Evolutionary conservation across 2,113 vertebrate species (phyloP), one percentile per base, ranked within the genome.

Genomic region (Heterotilapia buettikoferi): DNA sequence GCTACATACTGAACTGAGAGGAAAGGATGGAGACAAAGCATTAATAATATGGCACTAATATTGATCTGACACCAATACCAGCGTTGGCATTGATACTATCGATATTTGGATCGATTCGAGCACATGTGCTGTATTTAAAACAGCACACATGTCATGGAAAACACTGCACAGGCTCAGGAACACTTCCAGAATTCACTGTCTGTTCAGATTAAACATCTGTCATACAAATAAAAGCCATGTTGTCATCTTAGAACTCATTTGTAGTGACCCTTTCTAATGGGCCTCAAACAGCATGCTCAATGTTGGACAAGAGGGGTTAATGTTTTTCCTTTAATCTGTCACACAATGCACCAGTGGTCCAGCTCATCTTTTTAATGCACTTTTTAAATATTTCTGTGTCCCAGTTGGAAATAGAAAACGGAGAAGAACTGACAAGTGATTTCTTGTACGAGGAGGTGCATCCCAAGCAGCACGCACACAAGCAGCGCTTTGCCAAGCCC

Each of bases 401-500:
- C 1, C 93, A 99, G 98, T 91, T 99, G 86, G 98, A 99, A 96
- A 99, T 99, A n/a, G 98, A 98, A 84, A 95, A 98, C 2, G 98
- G 99, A 6, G 98, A 99, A 9, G 99, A 99, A 14, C 84, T 99
- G 95, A 99, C 98, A 45, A 90, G 96, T 29, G 99, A 99, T 36
- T 99, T 98, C 89, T 95, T 99, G 87, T 99, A 99, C 38, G 98
- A 98, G 47, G 99, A 99, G 95, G 98, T 99, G 59, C 99, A 99
- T 90, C 99, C 99, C 38, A 99, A 98, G 94, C 98, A 99, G 91
- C 98, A 99, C 2, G 98, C 97, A 36, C 98, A 99, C 95, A 99
- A 98, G 88, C 98, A 98, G 89, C 97, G 96, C 45, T 99, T 99
- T 93, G 97, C 98, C 88, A 99, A 99, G 90, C 99, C 99, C 19